Percentiles rank a stretch among this genome's conserved stretches.
Conservation (phyloP, 2,113 vertebrate genomes). For the Lepus timidus region DNA sequence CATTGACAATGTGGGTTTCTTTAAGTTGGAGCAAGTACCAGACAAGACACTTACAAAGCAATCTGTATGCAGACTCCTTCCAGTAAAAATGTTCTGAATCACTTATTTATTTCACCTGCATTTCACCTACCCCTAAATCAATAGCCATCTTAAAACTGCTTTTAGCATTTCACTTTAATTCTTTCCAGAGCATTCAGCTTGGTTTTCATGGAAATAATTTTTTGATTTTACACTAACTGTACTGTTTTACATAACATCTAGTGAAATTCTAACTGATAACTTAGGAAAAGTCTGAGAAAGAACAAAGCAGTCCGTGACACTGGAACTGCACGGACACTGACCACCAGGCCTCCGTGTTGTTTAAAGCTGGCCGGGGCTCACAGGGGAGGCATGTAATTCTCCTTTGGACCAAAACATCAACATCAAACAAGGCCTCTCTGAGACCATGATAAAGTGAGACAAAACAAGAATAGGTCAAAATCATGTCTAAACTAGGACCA, state of each 20-base stretch:
- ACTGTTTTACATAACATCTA: slow-evolving; percentile 6
- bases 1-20: background rate
- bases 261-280: slow-evolving; percentile 22
- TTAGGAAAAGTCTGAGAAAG: background rate
- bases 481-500: background rate
- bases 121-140: slow-evolving; percentile 40
- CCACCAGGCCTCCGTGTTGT: background rate
- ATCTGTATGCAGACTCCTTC: background rate
- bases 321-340: background rate
- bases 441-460: slow-evolving; percentile 46
- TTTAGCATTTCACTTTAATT: slow-evolving; percentile 21
- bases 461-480: slow-evolving; percentile 64
- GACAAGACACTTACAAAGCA: background rate
- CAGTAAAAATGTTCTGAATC: slow-evolving; percentile 7
- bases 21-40: background rate
- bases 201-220: slow-evolving; percentile 13
- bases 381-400: background rate
- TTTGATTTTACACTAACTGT: slow-evolving; percentile 6
- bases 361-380: background rate
- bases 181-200: slow-evolving; percentile 34
- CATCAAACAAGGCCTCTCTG: slow-evolving; percentile 15
- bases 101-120: background rate
- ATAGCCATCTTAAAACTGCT: slow-evolving; percentile 15
- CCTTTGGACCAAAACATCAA: slow-evolving; percentile 26
- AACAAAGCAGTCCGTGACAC: background rate